Percentiles rank a stretch among this genome's conserved stretches.
These are phyloP conservation scores for Regulus satrapa DNA, from an alignment of 2,113 vertebrate genomes.

Conservation along the genomic window DNA sequence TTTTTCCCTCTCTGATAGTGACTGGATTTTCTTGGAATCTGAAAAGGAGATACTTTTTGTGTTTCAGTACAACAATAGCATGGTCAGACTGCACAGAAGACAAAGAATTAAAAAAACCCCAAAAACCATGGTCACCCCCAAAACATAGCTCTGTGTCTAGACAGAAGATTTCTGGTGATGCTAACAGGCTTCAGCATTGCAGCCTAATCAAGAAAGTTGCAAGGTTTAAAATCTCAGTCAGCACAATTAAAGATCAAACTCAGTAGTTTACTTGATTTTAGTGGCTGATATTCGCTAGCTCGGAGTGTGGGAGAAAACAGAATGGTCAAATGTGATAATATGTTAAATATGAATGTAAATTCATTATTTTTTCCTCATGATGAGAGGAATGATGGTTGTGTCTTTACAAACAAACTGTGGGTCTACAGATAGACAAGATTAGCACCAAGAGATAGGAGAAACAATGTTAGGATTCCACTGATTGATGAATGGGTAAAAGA, in stretches of 20 bases:
- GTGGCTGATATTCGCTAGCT: constrained; percentile 32
- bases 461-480: too few species aligned
- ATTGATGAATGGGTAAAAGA: too few species aligned
- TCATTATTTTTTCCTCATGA: background rate
- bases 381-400: too few species aligned
- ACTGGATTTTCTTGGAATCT: background rate
- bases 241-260: constrained; percentile 41
- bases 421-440: too few species aligned
- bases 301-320: background rate
- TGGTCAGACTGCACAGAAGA: background rate
- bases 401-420: too few species aligned
- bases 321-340: background rate
- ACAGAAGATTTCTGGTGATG: background rate
- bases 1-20: background rate
- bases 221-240: constrained; percentile 49
- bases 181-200: background rate
- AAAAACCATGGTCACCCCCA: accelerated
- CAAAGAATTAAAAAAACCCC: background rate
- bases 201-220: constrained; percentile 46
- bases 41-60: background rate
- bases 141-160: background rate
- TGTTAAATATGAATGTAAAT: background rate
- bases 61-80: background rate
- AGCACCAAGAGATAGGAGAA: too few species aligned
- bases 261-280: constrained; percentile 31